Percentiles rank a stretch among this genome's conserved stretches.
phyloP scores from a whole-genome alignment of 2,797 vertebrate species.

The Argyrosomus regius region DNA sequence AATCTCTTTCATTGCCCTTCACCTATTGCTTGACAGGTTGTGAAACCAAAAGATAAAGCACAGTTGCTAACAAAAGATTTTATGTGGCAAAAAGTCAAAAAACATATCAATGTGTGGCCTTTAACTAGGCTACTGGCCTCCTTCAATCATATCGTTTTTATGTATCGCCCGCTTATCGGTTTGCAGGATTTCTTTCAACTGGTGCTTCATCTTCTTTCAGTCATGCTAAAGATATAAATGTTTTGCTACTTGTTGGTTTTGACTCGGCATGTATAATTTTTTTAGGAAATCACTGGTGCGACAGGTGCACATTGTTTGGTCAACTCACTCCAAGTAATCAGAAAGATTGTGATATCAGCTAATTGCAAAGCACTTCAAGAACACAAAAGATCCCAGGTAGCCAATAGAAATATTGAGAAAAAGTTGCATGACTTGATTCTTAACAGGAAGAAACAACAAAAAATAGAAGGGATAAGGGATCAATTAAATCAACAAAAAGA shows the following conservation, averaged over 20 bases:
- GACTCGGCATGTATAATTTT: background rate
- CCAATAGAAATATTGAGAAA: background rate
- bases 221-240: background rate
- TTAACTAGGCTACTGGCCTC: background rate
- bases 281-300: background rate
- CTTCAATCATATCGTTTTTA: slow-evolving; percentile 38
- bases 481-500: background rate
- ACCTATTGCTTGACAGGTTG: slow-evolving; percentile 43
- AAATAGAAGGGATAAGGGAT: background rate
- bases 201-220: background rate
- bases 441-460: background rate
- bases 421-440: background rate
- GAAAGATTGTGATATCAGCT: background rate
- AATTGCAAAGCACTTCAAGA: background rate
- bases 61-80: slow-evolving; percentile 54
- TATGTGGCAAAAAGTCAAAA: slow-evolving; percentile 33
- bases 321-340: background rate
- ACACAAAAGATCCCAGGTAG: background rate
- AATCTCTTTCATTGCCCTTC: slow-evolving; percentile 55
- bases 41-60: slow-evolving; percentile 77
- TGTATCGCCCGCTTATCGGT: background rate
- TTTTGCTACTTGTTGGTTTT: background rate
- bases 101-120: slow-evolving; percentile 18
- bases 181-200: background rate
- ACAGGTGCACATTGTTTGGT: background rate